These are phyloP conservation scores for mouse (Mus musculus) DNA, from an alignment of 2,113 vertebrate genomes.

Conservation along the genomic window GRCm39 chr4:114344001-114344500, in stretches of 20 bases:
- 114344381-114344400: slow-evolving; percentile 54
- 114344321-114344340: slow-evolving; percentile 89
- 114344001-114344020: not conserved
- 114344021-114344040: not conserved
- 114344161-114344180: slow-evolving; percentile 23
- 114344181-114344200: slow-evolving; percentile 66
- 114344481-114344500: not conserved
- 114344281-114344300: slow-evolving; percentile 84
- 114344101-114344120: not conserved
- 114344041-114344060: not conserved
- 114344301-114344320: slow-evolving; percentile 84
- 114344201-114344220: slow-evolving; percentile 41
- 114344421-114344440: slow-evolving; percentile 83
- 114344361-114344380: slow-evolving; percentile 89
- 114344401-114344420: slow-evolving; percentile 85
- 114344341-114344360: slow-evolving; percentile 85
- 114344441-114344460: slow-evolving; percentile 65
- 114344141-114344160: not conserved
- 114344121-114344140: slow-evolving; percentile 60
- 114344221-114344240: slow-evolving; percentile 81
- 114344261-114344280: slow-evolving; percentile 83
- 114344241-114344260: slow-evolving; percentile 80
- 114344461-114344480: slow-evolving; percentile 35
- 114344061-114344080: not conserved
- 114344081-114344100: not conserved